Percentiles rank a stretch among this genome's conserved stretches.
Conservation (phyloP, 2,797 vertebrate genomes). For the Schizopygopsis pylzovi region DNA sequence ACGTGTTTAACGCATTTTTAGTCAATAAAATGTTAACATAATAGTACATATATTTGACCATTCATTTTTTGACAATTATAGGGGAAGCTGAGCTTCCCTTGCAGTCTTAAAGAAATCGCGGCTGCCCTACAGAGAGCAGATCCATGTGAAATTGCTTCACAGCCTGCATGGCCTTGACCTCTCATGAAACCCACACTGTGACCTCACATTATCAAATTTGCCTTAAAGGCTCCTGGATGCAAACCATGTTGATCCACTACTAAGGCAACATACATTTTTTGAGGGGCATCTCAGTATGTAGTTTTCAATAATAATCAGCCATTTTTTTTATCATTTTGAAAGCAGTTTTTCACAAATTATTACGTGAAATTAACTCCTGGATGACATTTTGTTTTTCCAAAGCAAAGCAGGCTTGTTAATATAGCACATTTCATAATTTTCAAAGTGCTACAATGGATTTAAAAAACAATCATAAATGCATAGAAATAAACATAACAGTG, state of each 20-base stretch:
- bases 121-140: not conserved
- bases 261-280: not conserved
- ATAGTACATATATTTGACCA: no score
- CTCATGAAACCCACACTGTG: constrained; percentile 21
- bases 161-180: constrained; percentile 5
- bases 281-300: not conserved
- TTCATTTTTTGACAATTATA: no score
- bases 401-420: not conserved
- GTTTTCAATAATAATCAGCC: not conserved
- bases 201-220: constrained; percentile 34
- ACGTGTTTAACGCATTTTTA: no score
- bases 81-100: no score
- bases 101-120: no score
- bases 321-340: not conserved
- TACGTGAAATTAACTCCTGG: not conserved
- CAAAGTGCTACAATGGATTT: not conserved
- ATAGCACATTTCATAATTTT: not conserved
- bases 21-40: no score
- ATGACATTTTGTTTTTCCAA: constrained; percentile 1
- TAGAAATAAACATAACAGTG: not conserved
- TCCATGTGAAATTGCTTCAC: constrained; percentile 30
- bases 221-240: constrained; percentile 12
- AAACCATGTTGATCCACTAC: not conserved
- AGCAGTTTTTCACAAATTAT: not conserved
- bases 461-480: not conserved